Percentiles rank a stretch among this genome's conserved stretches.
These are phyloP conservation scores for Syngnathoides biaculeatus DNA, from an alignment of 2,113 vertebrate genomes.

Conservation along the genomic window DNA sequence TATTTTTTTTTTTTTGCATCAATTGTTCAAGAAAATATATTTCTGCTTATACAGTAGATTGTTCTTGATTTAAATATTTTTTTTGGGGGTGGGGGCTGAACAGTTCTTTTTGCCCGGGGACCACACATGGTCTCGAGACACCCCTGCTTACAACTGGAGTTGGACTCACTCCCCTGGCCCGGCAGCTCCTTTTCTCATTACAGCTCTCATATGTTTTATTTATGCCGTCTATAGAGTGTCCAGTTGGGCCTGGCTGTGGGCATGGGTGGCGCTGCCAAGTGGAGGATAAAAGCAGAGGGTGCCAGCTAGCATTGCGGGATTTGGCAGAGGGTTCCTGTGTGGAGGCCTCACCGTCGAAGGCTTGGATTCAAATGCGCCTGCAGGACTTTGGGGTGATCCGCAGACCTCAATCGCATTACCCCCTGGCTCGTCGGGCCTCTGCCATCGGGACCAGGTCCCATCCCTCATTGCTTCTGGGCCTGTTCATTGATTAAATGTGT, in stretches of 20 bases:
- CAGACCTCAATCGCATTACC: slow-evolving; percentile 71
- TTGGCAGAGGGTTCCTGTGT: slow-evolving; percentile 48
- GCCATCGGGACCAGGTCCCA: slow-evolving; percentile 47
- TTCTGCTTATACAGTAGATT: no score
- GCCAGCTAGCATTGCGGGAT: slow-evolving; percentile 64
- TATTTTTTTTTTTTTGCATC: no score
- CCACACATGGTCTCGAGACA: no score
- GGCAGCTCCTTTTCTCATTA: slow-evolving; percentile 69
- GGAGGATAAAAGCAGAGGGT: slow-evolving; percentile 53
- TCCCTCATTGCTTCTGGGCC: slow-evolving; percentile 44
- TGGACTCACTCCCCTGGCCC: slow-evolving; percentile 37
- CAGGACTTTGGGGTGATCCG: slow-evolving; percentile 60
- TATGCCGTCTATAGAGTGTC: slow-evolving; percentile 75
- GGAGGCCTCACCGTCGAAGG: slow-evolving; percentile 28
- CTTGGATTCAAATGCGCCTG: slow-evolving; percentile 37
- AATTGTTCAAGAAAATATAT: no score
- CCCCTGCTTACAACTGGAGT: not conserved
- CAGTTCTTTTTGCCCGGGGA: not conserved
- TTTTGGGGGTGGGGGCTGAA: not conserved
- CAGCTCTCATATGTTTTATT: slow-evolving; percentile 77
- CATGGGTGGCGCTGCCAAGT: slow-evolving; percentile 59
- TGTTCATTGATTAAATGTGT: slow-evolving; percentile 72
- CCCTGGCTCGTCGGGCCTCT: slow-evolving; percentile 44
- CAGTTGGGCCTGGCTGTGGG: slow-evolving; percentile 64
- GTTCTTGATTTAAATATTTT: not conserved